These are phyloP conservation scores for Sander lucioperca DNA, from an alignment of 2,113 vertebrate genomes.

Conservation along the genomic window DNA sequence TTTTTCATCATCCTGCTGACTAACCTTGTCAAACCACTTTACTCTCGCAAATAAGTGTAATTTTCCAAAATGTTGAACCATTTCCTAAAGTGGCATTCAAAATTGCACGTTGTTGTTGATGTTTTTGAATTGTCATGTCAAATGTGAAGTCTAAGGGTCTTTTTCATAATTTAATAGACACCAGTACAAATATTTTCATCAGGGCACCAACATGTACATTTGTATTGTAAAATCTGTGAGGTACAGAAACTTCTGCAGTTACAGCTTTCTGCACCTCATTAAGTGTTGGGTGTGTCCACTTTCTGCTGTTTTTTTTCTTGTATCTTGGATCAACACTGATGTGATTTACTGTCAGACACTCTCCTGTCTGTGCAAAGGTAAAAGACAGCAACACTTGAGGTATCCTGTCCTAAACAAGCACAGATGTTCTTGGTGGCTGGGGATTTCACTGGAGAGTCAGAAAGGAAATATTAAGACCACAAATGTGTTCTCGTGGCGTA, in stretches of 20 bases:
- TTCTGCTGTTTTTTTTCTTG: background rate
- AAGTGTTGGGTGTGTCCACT: background rate
- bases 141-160: background rate
- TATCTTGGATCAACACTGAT: conserved; percentile 4
- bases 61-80: background rate
- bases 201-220: background rate
- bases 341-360: conserved; percentile 3
- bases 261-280: background rate
- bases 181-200: background rate
- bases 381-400: conserved; percentile 23
- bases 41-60: background rate
- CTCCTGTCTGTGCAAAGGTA: conserved; percentile 23
- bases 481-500: conserved; percentile 50
- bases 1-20: no score
- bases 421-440: conserved; percentile 47
- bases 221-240: background rate
- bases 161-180: background rate
- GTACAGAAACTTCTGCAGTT: background rate
- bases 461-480: conserved; percentile 67
- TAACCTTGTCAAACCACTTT: no score
- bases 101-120: background rate
- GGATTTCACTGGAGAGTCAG: conserved; percentile 43
- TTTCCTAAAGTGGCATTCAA: background rate
- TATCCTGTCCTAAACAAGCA: conserved; percentile 25
- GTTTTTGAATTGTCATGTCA: background rate